phyloP scores from a whole-genome alignment of 2,113 vertebrate genomes.

The Glaucomys volans region DNA sequence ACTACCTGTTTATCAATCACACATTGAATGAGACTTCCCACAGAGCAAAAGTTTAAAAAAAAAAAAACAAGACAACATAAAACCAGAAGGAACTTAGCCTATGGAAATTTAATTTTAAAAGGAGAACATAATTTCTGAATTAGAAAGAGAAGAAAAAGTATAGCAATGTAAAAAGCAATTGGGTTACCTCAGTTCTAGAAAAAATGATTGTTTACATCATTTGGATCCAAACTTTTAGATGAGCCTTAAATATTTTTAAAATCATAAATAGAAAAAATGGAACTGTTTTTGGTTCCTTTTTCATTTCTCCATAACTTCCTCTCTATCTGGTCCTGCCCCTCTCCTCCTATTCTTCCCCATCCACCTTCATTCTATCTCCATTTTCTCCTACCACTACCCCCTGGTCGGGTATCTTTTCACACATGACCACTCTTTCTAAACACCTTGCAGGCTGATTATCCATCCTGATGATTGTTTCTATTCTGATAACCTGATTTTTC shows the following conservation, averaged over 20 bases:
- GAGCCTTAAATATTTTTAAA: background rate
- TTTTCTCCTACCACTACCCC: background rate
- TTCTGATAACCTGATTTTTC: background rate
- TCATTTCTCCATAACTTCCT: background rate
- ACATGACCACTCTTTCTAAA: background rate
- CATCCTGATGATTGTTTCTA: background rate
- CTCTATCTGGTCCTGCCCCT: background rate
- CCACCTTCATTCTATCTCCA: background rate
- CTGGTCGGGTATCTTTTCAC: background rate
- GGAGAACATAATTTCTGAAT: background rate
- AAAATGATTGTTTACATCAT: background rate
- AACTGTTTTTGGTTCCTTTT: background rate
- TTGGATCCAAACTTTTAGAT: background rate
- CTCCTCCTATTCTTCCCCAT: background rate
- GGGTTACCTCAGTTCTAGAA: background rate
- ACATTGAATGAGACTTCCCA: background rate
- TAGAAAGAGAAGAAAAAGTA: background rate
- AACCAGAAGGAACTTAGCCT: background rate
- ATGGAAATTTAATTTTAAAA: conserved; percentile 9
- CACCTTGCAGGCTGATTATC: background rate
- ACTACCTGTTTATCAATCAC: background rate
- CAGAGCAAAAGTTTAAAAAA: background rate
- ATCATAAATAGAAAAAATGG: background rate
- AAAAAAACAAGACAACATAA: background rate
- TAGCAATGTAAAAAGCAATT: background rate